Evolutionary conservation across 1,140 invertebrate species (phyloP), one percentile per base, ranked within the genome.

Genomic region (Agrypnia vestita): DNA sequence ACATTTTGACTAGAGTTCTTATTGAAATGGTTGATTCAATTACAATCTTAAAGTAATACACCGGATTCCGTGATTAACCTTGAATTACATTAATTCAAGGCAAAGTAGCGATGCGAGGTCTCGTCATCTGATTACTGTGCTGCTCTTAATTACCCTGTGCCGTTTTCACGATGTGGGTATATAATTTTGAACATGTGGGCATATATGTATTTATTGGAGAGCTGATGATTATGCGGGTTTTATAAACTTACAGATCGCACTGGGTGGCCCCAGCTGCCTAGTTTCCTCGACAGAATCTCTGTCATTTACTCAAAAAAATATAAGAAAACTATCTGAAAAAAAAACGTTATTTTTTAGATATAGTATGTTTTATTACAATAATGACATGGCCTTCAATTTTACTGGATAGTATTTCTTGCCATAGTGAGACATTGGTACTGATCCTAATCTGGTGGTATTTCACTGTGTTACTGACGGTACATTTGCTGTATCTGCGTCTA

Each of bases 121-220:
- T 47, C 49, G 49, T 51, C 46, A 51, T 71, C 15, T 51, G 15
- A 49, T 71, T 51, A 71, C 49, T 71, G 67, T 51, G 35, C 8
- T 21, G 46, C 47, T 71, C 19, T 71, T 71, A 71, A 71, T 71
- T 71, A 71, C 67, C 67, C 67, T 19, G 47, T 9, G 59, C 59
- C 47, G 67, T 71, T 71, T 71, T 71, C 12, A 71, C 49, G 67
- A 71, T 71, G 67, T 21, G 67, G 67, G 67, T 49, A 47, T 25
- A 53, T 53, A 47, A 71, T 71, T 51, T 49, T 49, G 67, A 71
- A 12, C 15, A 43, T 13, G 25, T 43, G 61, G 35, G 61, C 19
- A 19, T 47, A 35, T 35, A n/a, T n/a, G n/a, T n/a, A 35, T 35
- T 35, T 6, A 35, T 35, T 35, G 25, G 47, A 13, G 67, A 49